Conservation (phyloP, 2,888 invertebrate genomes). For the Eupeodes latifasciatus region DNA sequence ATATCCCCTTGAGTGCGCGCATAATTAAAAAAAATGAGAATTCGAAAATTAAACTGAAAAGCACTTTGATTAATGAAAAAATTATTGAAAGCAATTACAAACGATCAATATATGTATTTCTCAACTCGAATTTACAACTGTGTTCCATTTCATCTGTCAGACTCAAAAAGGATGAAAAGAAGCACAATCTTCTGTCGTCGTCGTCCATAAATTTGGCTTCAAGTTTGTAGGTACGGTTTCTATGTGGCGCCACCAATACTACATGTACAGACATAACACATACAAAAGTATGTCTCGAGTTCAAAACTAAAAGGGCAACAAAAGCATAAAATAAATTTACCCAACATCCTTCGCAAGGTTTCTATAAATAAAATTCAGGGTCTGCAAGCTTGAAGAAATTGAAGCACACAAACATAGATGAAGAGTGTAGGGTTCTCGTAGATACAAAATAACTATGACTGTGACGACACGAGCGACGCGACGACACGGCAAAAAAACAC, state of each 20-base stretch:
- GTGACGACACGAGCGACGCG: background rate
- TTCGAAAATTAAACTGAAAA: background rate
- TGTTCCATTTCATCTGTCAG: background rate
- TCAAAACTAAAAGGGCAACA: constrained; percentile 1
- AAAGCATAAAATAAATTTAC: background rate
- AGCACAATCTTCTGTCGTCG: background rate
- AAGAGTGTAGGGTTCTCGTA: constrained; percentile 3
- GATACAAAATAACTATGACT: background rate
- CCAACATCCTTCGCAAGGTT: constrained; percentile 33
- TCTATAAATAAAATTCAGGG: constrained; percentile 8
- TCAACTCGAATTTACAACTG: background rate
- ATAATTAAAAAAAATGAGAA: background rate
- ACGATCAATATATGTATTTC: constrained; percentile 1
- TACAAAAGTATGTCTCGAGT: constrained; percentile 15
- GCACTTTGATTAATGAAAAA: background rate
- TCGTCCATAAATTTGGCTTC: constrained; percentile 35
- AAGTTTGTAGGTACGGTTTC: background rate
- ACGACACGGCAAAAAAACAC: background rate
- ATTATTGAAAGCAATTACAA: constrained; percentile 1
- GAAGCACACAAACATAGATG: constrained; percentile 4
- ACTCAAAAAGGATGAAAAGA: constrained; percentile 19
- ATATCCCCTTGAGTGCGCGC: no score
- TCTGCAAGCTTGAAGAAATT: constrained; percentile 31
- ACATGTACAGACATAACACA: background rate
- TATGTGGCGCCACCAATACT: constrained; percentile 53